A percentile compares a stretch with the other conserved stretches of the same genome.
Evolutionary conservation across 2,113 vertebrate genomes (phyloP).

Genomic region (Capra hircus): DNA sequence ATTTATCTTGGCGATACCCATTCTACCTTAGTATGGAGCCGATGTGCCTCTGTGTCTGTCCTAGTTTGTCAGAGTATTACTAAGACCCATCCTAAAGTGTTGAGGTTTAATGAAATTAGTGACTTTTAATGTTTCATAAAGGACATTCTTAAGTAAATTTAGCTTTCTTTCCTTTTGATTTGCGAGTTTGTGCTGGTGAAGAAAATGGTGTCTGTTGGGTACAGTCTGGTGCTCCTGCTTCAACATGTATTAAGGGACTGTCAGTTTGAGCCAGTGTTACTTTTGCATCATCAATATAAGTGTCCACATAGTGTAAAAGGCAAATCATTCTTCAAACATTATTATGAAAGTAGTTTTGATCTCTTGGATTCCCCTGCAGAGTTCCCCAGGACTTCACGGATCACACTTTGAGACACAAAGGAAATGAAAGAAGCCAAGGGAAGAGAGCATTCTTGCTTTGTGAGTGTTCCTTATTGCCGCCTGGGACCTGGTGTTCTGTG

Average conservation of each 20-base stretch:
- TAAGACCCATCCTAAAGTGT: neutral
- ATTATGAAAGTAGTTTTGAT: neutral
- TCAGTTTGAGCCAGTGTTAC: neutral
- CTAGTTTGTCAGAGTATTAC: neutral
- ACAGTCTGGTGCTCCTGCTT: neutral
- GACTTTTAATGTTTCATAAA: neutral
- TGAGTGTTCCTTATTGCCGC: neutral
- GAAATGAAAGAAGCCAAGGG: neutral
- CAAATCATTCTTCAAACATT: neutral
- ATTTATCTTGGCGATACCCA: neutral
- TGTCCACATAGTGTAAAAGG: neutral
- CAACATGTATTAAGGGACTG: neutral
- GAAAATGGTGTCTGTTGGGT: neutral
- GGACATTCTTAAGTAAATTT: neutral
- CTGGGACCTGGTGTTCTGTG: neutral
- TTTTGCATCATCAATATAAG: neutral
- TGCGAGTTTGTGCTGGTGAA: neutral
- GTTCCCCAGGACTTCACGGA: neutral
- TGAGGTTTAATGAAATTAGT: neutral
- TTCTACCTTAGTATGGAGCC: neutral
- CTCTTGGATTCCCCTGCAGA: neutral
- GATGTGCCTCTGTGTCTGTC: neutral
- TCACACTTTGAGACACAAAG: neutral
- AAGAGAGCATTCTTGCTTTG: neutral
- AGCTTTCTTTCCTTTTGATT: neutral